phyloP scores from a whole-genome alignment of 2,888 invertebrate genomes.

The Archips xylosteana region DNA sequence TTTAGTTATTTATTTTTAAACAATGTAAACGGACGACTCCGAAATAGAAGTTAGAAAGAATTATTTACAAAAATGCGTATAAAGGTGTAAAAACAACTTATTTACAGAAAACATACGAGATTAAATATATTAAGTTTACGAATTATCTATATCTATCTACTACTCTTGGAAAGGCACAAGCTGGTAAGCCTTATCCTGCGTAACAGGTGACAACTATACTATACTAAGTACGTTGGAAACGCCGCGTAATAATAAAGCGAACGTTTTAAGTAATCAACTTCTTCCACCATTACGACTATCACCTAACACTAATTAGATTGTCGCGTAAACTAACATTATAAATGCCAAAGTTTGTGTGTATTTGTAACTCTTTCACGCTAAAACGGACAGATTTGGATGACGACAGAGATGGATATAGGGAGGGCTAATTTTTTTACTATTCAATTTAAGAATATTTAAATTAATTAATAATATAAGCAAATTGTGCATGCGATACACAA shows the following conservation, averaged over 20 bases:
- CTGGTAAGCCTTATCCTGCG: conserved; percentile 36
- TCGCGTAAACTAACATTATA: background rate
- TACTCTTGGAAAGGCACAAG: conserved; percentile 40
- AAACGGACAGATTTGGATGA: too few relatives aligned
- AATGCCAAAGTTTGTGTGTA: too few relatives aligned
- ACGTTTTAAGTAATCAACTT: conserved; percentile 1
- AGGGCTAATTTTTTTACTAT: too few relatives aligned
- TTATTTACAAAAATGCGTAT: too few relatives aligned
- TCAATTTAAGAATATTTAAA: too few relatives aligned
- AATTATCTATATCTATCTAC: conserved; percentile 28
- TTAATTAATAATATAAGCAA: too few relatives aligned
- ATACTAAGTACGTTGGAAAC: conserved; percentile 17
- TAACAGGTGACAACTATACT: conserved; percentile 17
- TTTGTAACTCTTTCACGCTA: too few relatives aligned
- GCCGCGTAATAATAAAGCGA: conserved; percentile 19
- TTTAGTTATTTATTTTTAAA: too few relatives aligned
- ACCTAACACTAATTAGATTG: background rate
- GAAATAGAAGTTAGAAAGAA: too few relatives aligned
- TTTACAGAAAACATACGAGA: conserved; percentile 25
- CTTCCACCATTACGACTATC: background rate
- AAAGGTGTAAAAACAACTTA: background rate
- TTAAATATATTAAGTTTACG: conserved; percentile 15
- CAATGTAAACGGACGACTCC: too few relatives aligned
- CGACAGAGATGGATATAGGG: too few relatives aligned
- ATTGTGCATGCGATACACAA: too few relatives aligned